Evolutionary conservation across 2,888 invertebrate genomes (phyloP).

Genomic region (Digitonthophagus gazella): DNA sequence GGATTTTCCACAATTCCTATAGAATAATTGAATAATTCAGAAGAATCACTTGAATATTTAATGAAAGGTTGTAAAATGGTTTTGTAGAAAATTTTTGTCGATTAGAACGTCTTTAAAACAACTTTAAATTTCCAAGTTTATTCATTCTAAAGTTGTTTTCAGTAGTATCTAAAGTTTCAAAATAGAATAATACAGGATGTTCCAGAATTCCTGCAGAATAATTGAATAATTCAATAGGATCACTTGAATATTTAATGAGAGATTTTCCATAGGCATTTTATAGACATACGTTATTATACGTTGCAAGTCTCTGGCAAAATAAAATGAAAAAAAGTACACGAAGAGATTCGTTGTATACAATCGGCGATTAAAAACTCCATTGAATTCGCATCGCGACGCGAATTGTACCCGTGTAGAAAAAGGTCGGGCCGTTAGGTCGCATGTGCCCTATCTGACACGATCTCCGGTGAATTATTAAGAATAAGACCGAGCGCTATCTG

Average conservation of each 20-base stretch:
- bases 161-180: too few relatives aligned
- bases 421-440: background rate
- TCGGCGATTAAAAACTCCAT: background rate
- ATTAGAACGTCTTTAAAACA: too few relatives aligned
- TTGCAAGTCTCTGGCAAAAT: background rate
- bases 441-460: slow-evolving; percentile 20
- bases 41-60: too few relatives aligned
- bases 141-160: too few relatives aligned
- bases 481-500: slow-evolving; percentile 21
- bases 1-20: too few relatives aligned
- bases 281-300: background rate
- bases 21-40: too few relatives aligned
- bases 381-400: background rate
- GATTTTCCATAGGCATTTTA: background rate
- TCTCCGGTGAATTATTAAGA: slow-evolving; percentile 22
- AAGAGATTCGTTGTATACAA: background rate
- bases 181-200: too few relatives aligned
- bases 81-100: too few relatives aligned
- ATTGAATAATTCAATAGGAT: background rate
- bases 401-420: background rate
- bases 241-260: background rate
- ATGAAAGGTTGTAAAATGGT: too few relatives aligned
- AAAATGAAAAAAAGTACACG: background rate
- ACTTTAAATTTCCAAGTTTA: too few relatives aligned
- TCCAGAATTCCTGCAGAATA: too few relatives aligned